Percentiles rank a stretch among this genome's conserved stretches.
phyloP scores from a whole-genome alignment of 1,140 invertebrate species.

The Drosophila athabasca region DNA sequence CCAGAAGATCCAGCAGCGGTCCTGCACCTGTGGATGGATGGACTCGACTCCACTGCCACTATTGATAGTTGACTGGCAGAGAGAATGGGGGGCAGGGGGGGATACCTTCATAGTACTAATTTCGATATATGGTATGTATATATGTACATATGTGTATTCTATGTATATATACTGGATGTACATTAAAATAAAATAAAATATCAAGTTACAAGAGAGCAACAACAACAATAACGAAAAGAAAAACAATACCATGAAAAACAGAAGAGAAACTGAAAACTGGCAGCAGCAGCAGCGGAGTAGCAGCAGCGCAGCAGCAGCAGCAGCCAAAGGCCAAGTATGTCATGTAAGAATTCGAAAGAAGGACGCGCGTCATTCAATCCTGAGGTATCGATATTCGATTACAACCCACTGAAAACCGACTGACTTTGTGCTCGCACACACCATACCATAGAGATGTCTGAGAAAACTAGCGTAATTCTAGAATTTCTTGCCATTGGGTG shows the following conservation, averaged over 20 bases:
- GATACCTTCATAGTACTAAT: too few relatives aligned
- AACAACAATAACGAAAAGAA: conserved; percentile 27
- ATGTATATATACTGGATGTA: conserved; percentile 19
- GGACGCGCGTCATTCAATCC: conserved; percentile 80
- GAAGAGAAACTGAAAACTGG: conserved; percentile 52
- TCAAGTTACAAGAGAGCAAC: conserved; percentile 41
- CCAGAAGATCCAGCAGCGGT: too few relatives aligned
- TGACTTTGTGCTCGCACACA: conserved; percentile 64
- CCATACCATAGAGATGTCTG: conserved; percentile 34
- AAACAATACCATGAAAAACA: conserved; percentile 6
- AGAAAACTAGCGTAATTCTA: conserved; percentile 81
- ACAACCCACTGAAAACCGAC: conserved; percentile 77
- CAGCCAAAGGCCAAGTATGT: conserved; percentile 60
- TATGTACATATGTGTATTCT: background rate
- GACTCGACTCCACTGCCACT: background rate
- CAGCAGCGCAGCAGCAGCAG: background rate
- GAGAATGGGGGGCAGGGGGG: too few relatives aligned
- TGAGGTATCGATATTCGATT: conserved; percentile 82
- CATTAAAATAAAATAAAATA: conserved; percentile 79
- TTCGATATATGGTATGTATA: too few relatives aligned
- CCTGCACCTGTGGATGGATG: conserved; percentile 5
- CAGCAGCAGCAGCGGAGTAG: conserved; percentile 6
- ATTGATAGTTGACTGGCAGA: too few relatives aligned
- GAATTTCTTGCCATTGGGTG: conserved; percentile 69
- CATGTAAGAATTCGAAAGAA: conserved; percentile 82